These are phyloP conservation scores for Microctonus aethiopoides DNA, from an alignment of 2,888 invertebrate species.

Conservation along the genomic window DNA sequence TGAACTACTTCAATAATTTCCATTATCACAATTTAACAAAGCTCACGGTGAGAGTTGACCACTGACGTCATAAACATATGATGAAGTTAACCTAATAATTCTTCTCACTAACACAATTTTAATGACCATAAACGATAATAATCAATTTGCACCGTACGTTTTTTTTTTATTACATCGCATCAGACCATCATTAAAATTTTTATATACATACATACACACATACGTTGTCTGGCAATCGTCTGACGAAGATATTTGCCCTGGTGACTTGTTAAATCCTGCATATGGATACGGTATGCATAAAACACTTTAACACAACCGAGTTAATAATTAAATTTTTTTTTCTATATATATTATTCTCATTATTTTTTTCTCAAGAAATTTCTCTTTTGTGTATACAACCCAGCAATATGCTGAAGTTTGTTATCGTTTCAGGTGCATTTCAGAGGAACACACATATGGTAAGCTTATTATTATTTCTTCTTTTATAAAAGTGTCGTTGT, in stretches of 20 bases:
- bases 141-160: not conserved
- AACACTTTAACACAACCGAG: not conserved
- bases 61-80: not conserved
- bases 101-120: not conserved
- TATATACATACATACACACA: not conserved
- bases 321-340: not conserved
- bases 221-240: slow-evolving; percentile 38
- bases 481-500: not conserved
- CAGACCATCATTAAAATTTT: slow-evolving; percentile 30
- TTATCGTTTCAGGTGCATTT: slow-evolving; percentile 7
- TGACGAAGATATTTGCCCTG: slow-evolving; percentile 21
- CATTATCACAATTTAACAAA: not conserved
- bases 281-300: not conserved
- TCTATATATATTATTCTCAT: not conserved
- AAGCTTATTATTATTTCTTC: not conserved
- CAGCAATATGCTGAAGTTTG: not conserved
- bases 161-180: not conserved
- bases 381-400: not conserved
- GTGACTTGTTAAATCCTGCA: not conserved
- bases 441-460: not conserved
- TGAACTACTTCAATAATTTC: too few relatives aligned
- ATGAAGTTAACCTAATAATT: slow-evolving; percentile 20
- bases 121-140: not conserved
- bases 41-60: too few relatives aligned
- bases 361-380: not conserved